A percentile compares a stretch with the other conserved stretches of the same genome.
phyloP scores from a whole-genome alignment of 2,888 invertebrate species.

The Ectemnius lituratus region DNA sequence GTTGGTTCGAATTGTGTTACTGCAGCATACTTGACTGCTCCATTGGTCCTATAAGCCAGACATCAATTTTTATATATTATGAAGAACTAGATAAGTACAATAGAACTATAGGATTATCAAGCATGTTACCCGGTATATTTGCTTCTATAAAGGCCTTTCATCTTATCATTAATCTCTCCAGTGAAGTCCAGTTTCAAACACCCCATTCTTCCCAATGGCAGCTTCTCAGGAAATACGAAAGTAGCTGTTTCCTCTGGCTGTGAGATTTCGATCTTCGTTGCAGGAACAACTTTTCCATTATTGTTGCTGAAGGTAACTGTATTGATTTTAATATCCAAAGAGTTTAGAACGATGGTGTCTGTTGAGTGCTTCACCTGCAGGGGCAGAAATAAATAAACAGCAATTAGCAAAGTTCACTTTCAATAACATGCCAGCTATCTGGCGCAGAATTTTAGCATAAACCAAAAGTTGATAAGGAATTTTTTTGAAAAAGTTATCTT shows the following conservation, averaged over 20 bases:
- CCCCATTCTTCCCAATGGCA: slow-evolving; percentile 81
- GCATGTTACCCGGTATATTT: slow-evolving; percentile 83
- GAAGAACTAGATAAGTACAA: too few species aligned
- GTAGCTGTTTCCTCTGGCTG: slow-evolving; percentile 85
- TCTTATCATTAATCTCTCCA: slow-evolving; percentile 94
- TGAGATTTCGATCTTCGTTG: slow-evolving; percentile 74
- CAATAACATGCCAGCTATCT: neutral
- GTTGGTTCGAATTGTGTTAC: slow-evolving; percentile 96
- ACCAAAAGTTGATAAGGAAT: neutral
- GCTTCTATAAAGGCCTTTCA: slow-evolving; percentile 97
- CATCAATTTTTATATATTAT: slow-evolving; percentile 17
- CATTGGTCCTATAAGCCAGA: slow-evolving; percentile 79
- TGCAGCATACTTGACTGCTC: slow-evolving; percentile 89
- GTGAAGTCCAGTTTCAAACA: slow-evolving; percentile 85
- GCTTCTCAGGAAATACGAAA: slow-evolving; percentile 82
- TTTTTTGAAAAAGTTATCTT: slow-evolving; percentile 17
- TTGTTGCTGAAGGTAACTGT: slow-evolving; percentile 80
- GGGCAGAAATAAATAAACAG: neutral
- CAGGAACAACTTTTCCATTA: slow-evolving; percentile 76
- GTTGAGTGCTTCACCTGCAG: slow-evolving; percentile 83
- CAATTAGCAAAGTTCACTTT: neutral
- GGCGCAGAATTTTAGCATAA: neutral
- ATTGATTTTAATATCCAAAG: slow-evolving; percentile 86
- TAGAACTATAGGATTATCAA: slow-evolving; percentile 2
- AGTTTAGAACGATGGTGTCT: slow-evolving; percentile 86